Base-by-base conservation (phyloP, 1,140 invertebrate species). In the Drosophila guanche region DNA sequence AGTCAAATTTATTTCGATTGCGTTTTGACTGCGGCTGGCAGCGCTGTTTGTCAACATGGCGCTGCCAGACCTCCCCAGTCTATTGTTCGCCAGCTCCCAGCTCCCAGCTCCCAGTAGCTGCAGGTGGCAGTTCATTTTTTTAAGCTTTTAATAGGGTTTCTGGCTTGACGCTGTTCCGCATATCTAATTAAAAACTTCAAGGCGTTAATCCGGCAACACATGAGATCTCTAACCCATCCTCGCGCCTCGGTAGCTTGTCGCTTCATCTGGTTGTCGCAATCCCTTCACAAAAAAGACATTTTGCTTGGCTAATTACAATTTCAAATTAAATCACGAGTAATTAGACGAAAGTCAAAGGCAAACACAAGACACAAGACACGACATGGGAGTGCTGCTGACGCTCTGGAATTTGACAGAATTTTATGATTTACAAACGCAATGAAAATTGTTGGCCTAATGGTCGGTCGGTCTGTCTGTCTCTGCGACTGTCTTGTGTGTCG, bases 281-380 rank as follows among this genome's bases (percentile, higher is more conserved):
- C 48, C 63, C 80, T 75, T 90, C 80, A 77, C 66, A 90, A 86
- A 90, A 89, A 79, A 81, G 71, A 66, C 80, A 90, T 76, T 86
- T 90, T 81, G 56, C 67, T 69, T 69, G 78, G 80, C 86, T 89
- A 89, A 90, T 89, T 89, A 89, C 75, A 89, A 89, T 86, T 89
- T 81, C 80, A 90, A 90, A 89, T 89, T 89, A 89, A 89, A 89
- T 90, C 80, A 81, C 81, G 85, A 78, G 78, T 89, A 81, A 86
- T 86, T 89, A 83, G 68, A 65, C 65, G 60, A 65, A 76, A 79
- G 76, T 69, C 75, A 68, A 79, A 79, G 67, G 47, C 61, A 20
- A 10, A 41, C 56, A 48, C 62, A 51, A n/a, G 45, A 29, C 14
- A 37, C 5, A n/a, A 16, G 42, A 29, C 56, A 56, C 23, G 37